Evolutionary conservation across 2,113 vertebrate species (phyloP), one percentile per base, ranked within the genome.

Genomic region (Antechinus flavipes): DNA sequence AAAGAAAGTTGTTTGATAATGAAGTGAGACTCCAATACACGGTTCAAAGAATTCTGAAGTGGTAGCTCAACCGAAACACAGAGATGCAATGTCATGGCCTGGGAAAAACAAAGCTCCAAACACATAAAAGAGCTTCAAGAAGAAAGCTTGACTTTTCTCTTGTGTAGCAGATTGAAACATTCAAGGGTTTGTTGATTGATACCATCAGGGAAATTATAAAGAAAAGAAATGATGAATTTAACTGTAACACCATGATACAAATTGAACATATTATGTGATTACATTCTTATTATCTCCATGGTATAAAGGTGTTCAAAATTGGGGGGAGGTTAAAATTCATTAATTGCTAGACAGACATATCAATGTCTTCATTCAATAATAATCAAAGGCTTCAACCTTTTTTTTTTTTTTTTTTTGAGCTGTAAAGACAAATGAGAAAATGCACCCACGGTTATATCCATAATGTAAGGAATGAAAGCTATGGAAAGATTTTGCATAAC

Each of bases 21-120:
- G 96, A 94, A 98, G 97, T 94, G 96, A 97, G 94, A 97, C 93
- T 11, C 61, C 94, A 97, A 96, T 95, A 95, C 92, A 91, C 95
- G 93, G 47, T 49, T 14, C 35, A 56, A 27, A 19, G 46, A 94
- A 52, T 93, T 95, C 92, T 93, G 94, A 90, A 91, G 93, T 89
- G 93, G 46, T 76, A n/a, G 30, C 61, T 93, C 93, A 96, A 0
- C 10, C 84, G 92, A 94, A 92, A 92, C 49, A 56, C 61, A 6
- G 47, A 89, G 55, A 93, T 93, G 84, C 96, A n/a, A 42, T 42
- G 68, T 84, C 93, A 97, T 35, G 53, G 68, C 89, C 91, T 94
- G 89, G 90, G 90, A 90, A 84, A 84, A 94, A 92, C 58, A 52
- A 58, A 92, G 91, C 97, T 91, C 92, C 46, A 61, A 96, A 49